Conservation (phyloP, 1,140 invertebrate species). For the Laodelphax striatellus region DNA sequence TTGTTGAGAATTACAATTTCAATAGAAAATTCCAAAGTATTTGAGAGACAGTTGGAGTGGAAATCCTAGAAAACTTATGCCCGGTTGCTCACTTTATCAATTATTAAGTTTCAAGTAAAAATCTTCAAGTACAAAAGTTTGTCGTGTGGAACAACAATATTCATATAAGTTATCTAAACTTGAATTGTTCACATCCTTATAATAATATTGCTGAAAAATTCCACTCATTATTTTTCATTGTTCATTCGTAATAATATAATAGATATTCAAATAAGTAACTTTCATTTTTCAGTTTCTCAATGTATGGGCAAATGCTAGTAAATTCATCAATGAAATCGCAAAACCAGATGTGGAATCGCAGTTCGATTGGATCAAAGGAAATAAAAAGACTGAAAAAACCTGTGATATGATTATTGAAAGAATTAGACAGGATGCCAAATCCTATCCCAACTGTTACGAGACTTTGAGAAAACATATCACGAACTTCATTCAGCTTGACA, state of each 20-base stretch:
- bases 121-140: too few species aligned
- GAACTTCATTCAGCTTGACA: neutral
- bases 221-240: too few species aligned
- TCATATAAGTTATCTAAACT: too few species aligned
- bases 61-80: too few species aligned
- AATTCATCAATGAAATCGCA: neutral
- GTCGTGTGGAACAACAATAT: too few species aligned
- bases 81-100: too few species aligned
- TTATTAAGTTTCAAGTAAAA: too few species aligned
- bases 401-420: neutral
- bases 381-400: conserved; percentile 5
- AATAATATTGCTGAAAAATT: neutral
- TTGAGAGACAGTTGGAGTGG: too few species aligned
- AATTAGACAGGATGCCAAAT: neutral
- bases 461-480: neutral
- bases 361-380: neutral
- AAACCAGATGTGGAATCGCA: neutral
- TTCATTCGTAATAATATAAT: too few species aligned
- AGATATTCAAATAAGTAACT: neutral
- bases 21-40: too few species aligned
- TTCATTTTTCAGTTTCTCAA: neutral
- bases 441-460: neutral
- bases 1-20: too few species aligned
- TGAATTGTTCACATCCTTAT: too few species aligned
- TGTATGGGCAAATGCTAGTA: neutral